These are phyloP conservation scores for Osmoderma eremita DNA, from an alignment of 2,888 invertebrate genomes.

Conservation along the genomic window DNA sequence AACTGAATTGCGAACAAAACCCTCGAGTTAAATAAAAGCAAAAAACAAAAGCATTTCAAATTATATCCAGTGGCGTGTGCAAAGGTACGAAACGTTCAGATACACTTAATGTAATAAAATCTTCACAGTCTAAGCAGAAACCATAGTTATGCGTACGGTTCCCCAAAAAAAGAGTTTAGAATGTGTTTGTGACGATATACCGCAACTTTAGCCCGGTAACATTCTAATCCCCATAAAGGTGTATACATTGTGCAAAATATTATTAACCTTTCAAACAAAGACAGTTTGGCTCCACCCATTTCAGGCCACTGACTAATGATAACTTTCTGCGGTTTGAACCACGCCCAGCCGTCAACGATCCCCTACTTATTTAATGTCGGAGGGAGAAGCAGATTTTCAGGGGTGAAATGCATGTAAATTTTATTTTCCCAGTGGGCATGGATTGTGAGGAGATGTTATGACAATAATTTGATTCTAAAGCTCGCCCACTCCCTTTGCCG, in stretches of 20 bases:
- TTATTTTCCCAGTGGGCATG: constrained; percentile 39
- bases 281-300: constrained; percentile 61
- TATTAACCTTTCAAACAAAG: constrained; percentile 75
- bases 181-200: constrained; percentile 55
- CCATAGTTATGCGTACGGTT: constrained; percentile 62
- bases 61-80: constrained; percentile 56
- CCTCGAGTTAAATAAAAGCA: constrained; percentile 49
- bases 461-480: constrained; percentile 42
- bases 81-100: constrained; percentile 56
- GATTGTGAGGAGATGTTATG: constrained; percentile 42
- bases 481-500: neutral
- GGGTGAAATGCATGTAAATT: constrained; percentile 48
- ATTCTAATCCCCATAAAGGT: constrained; percentile 63
- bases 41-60: constrained; percentile 58
- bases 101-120: constrained; percentile 60
- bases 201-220: constrained; percentile 63
- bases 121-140: constrained; percentile 61
- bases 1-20: constrained; percentile 48
- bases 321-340: constrained; percentile 57
- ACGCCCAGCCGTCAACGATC: constrained; percentile 50
- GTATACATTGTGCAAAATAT: constrained; percentile 79
- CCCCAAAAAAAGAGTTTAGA: constrained; percentile 55
- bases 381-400: constrained; percentile 51
- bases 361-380: constrained; percentile 44
- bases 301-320: constrained; percentile 64